Evolutionary conservation across 2,797 vertebrate genomes (phyloP), one percentile per base, ranked within the genome.

Genomic region (Harpagifer antarcticus): DNA sequence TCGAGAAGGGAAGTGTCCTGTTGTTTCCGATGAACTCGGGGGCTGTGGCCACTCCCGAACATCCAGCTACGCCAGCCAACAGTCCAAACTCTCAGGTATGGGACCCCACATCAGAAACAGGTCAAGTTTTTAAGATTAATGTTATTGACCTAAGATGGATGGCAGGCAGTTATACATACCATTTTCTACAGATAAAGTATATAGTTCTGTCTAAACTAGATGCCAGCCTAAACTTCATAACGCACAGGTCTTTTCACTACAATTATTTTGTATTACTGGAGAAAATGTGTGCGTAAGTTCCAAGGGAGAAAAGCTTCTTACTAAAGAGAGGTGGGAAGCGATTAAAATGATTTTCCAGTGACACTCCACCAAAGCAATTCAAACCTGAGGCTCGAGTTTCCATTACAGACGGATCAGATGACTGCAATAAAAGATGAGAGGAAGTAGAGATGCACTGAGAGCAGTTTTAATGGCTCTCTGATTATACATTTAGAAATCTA

Each of bases 51-150:
- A 99, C 93, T 99, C 98, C 57, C 95, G 98, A 84, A 98, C 98
- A 19, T 97, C 98, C 74, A 99, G 98, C 95, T 96, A 98, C 71
- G 96, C 98, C 88, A 99, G 97, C 91, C 98, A 99, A 86, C 98
- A 99, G 87, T 99, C 97, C 78, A 99, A 96, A 95, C 94, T 98
- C 65, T 99, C 98, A 96, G 98, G 98, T 99, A 85, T 12, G 55
- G 3, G 9, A 42, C 33, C 15, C 0, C 16, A 48, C 31, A n/a
- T 68, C 19, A 14, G n/a, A 17, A n/a, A 52, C 33, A 20, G 31
- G n/a, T 1, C 12, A 15, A 16, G 10, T 11, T 14, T 45, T 15
- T 4, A 12, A 6, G 37, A 43, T 31, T 23, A 2, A 14, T 64
- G 3, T 33, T 59, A 16, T 53, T 37, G 7, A 40, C 43, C 15